Percentiles rank a stretch among this genome's conserved stretches.
phyloP scores from a whole-genome alignment of 2,113 vertebrate genomes.

The Burhinus bistriatus region DNA sequence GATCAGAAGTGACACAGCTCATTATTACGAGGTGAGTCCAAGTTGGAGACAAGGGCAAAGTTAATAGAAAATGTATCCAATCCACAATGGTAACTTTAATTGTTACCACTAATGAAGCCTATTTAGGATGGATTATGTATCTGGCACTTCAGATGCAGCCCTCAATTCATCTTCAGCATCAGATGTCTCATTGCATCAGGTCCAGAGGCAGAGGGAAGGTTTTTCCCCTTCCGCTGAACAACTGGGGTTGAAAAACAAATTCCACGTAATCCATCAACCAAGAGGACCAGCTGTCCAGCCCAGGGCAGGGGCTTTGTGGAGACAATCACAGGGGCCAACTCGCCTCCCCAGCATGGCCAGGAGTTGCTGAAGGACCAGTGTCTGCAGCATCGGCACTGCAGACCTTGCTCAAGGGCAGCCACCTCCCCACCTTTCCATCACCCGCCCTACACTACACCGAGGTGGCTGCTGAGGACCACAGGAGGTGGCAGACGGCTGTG shows the following conservation, averaged over 20 bases:
- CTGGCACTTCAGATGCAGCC: slow-evolving; percentile 52
- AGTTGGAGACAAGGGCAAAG: slow-evolving; percentile 62
- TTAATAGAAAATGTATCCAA: slow-evolving; percentile 60
- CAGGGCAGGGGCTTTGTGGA: neutral
- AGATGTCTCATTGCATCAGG: slow-evolving; percentile 25
- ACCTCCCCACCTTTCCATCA: neutral
- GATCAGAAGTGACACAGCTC: slow-evolving; percentile 65
- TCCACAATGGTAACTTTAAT: slow-evolving; percentile 63
- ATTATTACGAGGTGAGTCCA: slow-evolving; percentile 20
- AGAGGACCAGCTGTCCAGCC: neutral
- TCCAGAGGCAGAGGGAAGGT: neutral
- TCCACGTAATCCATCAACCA: neutral
- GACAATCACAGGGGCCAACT: fast-evolving
- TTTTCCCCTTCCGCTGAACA: neutral
- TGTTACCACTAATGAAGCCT: slow-evolving; percentile 66
- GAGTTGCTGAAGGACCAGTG: neutral
- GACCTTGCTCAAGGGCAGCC: neutral
- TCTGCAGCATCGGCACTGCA: fast-evolving
- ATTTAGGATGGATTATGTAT: slow-evolving; percentile 62
- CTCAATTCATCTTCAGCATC: slow-evolving; percentile 35
- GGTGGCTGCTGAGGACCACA: neutral
- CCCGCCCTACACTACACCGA: neutral
- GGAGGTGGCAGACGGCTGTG: neutral
- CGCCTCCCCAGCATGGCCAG: fast-evolving
- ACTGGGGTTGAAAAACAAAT: neutral